Evolutionary conservation across 37 sponge, comb jelly and placozoan species (phyloP), one percentile per base, ranked within the genome.

Genomic region (Axinella damicornis): DNA sequence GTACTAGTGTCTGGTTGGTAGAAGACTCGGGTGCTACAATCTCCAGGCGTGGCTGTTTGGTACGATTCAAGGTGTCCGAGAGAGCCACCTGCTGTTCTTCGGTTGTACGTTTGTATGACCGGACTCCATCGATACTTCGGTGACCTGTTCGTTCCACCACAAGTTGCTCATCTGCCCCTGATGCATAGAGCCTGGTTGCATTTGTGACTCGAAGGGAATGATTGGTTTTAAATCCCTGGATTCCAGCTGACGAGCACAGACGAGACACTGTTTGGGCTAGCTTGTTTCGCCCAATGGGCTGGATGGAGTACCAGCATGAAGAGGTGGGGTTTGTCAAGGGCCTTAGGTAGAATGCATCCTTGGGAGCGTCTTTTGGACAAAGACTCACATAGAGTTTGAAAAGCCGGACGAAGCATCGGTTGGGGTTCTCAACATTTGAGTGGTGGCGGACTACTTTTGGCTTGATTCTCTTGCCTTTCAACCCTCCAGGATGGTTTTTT

Each of bases 121-220:
- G 57, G 28, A 86, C 73, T 55, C 78, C 87, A 22, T 77, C 78
- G 2, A 53, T 0, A 71, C 79, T 86, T 1, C 57, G 60, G 68
- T 86, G 87, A n/a, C 87, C 79, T 24, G 79, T 86, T 15, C 68
- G 52, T 19, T 84, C 78, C 78, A 86, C 78, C 13, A 86, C 63
- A 28, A 57, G 64, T 35, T 86, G 87, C 40, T 86, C 79, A 28
- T 86, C 87, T 12, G 58, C 73, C 39, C 79, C 79, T 1, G 71
- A 1, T 0, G 76, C 39, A 41, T 59, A 83, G 28, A 83, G 53
- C 15, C 74, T 1, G 17, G 65, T 83, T 1, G 85, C 69, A 22
- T 77, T 24, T 0, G 84, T 83, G 1, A 69, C 85, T 55, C 76
- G 40, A 1, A 84, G 66, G 33, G 85, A 84, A 58, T 84, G 77